A percentile compares a stretch with the other conserved stretches of the same genome.
Conservation (phyloP, 2,888 invertebrate genomes). For the Stenurella melanura region DNA sequence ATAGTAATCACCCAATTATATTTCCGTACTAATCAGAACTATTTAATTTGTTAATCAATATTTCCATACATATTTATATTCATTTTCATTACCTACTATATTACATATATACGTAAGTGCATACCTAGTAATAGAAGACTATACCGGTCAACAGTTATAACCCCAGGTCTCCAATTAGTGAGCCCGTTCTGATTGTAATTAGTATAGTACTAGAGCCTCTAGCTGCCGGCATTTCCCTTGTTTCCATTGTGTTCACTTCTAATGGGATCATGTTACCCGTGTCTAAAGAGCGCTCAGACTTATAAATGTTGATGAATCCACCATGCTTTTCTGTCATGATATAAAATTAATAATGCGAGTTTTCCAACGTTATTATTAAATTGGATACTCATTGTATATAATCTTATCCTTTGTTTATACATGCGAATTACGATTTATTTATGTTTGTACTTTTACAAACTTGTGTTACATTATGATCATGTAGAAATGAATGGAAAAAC, state of each 20-base stretch:
- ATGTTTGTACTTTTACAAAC: no score
- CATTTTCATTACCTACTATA: not conserved
- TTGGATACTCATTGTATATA: constrained; percentile 2
- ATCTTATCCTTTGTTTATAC: not conserved
- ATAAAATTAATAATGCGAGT: not conserved
- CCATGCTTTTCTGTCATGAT: constrained; percentile 4
- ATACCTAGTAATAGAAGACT: constrained; percentile 20
- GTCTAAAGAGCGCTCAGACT: constrained; percentile 32
- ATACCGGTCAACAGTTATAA: constrained; percentile 53
- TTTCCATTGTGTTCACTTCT: constrained; percentile 52
- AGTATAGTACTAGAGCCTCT: constrained; percentile 56
- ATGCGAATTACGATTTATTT: no score
- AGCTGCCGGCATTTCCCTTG: constrained; percentile 55
- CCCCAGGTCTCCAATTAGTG: constrained; percentile 62
- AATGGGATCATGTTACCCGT: constrained; percentile 57
- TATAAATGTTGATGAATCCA: constrained; percentile 23
- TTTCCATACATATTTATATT: not conserved
- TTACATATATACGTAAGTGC: not conserved
- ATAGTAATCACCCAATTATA: no score
- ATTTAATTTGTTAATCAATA: not conserved
- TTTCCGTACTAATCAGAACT: not conserved
- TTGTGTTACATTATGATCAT: no score
- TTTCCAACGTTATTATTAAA: constrained; percentile 10
- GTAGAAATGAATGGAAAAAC: no score
- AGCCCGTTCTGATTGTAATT: constrained; percentile 60